These are phyloP conservation scores for Pseudotriccus pelzelni DNA, from an alignment of 2,797 vertebrate genomes.

Conservation along the genomic window DNA sequence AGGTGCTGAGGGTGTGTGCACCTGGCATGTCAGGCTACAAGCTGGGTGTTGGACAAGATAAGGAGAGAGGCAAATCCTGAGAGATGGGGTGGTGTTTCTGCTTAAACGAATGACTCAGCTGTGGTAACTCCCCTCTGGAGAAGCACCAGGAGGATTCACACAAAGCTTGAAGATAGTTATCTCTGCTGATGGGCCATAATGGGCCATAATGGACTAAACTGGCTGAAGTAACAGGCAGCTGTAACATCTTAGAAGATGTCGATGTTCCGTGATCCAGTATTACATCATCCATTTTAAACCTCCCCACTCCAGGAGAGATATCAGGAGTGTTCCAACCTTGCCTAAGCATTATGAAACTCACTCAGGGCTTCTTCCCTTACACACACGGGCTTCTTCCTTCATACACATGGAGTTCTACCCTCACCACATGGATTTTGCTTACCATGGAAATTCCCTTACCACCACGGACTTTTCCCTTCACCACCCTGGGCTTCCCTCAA, in stretches of 20 bases:
- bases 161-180: background rate
- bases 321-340: background rate
- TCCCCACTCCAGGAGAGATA: too few relatives aligned
- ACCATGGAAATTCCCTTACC: background rate
- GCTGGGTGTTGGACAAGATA: background rate
- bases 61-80: background rate
- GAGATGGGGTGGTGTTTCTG: background rate
- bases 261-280: background rate
- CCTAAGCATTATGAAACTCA: background rate
- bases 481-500: background rate
- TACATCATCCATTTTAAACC: background rate
- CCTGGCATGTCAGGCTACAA: background rate
- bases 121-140: background rate
- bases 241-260: background rate
- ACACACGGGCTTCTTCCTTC: background rate
- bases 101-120: background rate
- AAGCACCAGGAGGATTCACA: background rate
- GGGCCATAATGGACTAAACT: background rate
- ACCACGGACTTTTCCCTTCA: background rate
- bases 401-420: background rate
- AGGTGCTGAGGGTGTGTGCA: background rate
- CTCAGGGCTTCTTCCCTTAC: background rate
- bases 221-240: background rate
- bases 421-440: background rate
- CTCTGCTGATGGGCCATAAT: background rate